Conservation (phyloP, 2,888 invertebrate species). For the Chrysopilus asiliformis region DNA sequence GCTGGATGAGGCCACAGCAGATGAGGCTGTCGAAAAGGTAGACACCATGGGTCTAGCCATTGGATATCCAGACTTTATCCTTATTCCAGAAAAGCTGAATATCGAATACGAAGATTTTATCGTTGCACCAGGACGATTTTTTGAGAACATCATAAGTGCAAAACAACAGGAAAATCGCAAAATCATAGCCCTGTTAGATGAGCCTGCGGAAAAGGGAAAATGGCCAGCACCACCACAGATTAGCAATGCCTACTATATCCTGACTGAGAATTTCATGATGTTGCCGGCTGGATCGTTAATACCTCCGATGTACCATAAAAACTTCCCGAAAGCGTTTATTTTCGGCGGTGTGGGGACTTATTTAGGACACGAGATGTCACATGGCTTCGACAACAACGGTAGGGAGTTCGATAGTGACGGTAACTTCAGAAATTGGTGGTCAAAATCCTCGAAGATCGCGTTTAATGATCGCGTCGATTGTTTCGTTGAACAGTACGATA, state of each 20-base stretch:
- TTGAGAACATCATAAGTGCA: slow-evolving; percentile 69
- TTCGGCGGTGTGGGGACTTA: slow-evolving; percentile 87
- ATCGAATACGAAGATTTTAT: slow-evolving; percentile 66
- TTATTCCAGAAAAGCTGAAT: slow-evolving; percentile 55
- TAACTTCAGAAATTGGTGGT: slow-evolving; percentile 77
- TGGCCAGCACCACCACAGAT: slow-evolving; percentile 82
- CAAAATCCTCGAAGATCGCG: slow-evolving; percentile 53
- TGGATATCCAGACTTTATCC: slow-evolving; percentile 85
- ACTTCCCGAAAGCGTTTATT: slow-evolving; percentile 68
- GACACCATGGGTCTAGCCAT: slow-evolving; percentile 76
- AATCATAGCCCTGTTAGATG: too few relatives aligned
- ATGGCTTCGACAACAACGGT: slow-evolving; percentile 84
- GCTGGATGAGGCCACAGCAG: slow-evolving; percentile 75
- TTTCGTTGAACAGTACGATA: slow-evolving; percentile 80
- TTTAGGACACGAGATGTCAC: slow-evolving; percentile 82
- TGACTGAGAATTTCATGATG: slow-evolving; percentile 91
- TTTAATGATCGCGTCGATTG: slow-evolving; percentile 67
- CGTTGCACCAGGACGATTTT: slow-evolving; percentile 60
- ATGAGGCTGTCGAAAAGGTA: slow-evolving; percentile 65
- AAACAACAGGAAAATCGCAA: slow-evolving; percentile 61
- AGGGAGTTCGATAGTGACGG: slow-evolving; percentile 86
- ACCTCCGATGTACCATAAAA: slow-evolving; percentile 83
- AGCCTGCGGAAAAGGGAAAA: too few relatives aligned
- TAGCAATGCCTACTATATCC: slow-evolving; percentile 90
- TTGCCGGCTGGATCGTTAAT: slow-evolving; percentile 92